Percentiles rank a stretch among this genome's conserved stretches.
These are phyloP conservation scores for Acholoe squamosa DNA, from an alignment of 2,888 invertebrate species.

Conservation along the genomic window DNA sequence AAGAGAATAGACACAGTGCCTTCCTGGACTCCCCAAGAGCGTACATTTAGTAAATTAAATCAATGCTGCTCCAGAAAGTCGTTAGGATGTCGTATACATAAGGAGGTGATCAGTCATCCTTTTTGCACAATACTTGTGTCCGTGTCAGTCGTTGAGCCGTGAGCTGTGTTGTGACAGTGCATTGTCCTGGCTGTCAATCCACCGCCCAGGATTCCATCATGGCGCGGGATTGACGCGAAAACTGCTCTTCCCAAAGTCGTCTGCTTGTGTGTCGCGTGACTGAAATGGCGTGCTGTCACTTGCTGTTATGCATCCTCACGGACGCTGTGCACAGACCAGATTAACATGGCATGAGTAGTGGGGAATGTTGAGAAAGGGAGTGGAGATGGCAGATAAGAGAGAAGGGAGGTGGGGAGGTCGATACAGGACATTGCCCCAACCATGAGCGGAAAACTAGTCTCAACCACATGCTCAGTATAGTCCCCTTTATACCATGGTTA, in stretches of 20 bases:
- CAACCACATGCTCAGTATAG: no score
- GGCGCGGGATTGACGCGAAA: neutral
- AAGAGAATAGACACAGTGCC: neutral
- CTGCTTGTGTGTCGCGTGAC: neutral
- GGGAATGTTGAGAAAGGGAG: no score
- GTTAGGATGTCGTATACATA: neutral
- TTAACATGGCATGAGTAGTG: no score
- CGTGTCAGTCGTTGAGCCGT: neutral
- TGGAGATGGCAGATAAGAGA: no score
- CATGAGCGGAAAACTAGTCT: no score
- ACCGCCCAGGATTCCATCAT: constrained; percentile 9
- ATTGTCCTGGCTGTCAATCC: constrained; percentile 12
- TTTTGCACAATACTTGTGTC: neutral
- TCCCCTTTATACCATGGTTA: no score
- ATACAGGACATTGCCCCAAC: no score
- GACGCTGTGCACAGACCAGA: no score
- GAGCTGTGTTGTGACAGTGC: neutral
- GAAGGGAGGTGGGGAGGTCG: no score
- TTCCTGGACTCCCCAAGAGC: neutral
- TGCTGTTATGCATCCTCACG: neutral
- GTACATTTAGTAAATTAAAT: constrained; percentile 24
- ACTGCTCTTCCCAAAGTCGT: neutral
- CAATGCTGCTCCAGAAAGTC: neutral
- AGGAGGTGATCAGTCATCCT: neutral
- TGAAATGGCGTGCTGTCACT: neutral